Evolutionary conservation across 2,888 invertebrate species (phyloP), one percentile per base, ranked within the genome.

Genomic region (Andrena minutula): DNA sequence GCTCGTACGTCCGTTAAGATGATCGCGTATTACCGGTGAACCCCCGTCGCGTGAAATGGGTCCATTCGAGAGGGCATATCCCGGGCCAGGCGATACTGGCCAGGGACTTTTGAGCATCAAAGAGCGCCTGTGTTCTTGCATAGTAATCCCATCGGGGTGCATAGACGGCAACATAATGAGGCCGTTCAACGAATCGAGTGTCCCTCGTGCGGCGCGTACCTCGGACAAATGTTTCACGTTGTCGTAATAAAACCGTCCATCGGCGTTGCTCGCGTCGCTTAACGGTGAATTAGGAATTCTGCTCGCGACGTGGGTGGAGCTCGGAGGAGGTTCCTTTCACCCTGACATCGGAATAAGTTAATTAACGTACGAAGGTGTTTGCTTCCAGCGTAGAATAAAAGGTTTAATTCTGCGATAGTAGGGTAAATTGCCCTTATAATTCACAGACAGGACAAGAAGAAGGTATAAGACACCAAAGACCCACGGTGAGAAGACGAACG

Each of bases 1-100:
- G 83, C 86, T 77, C 64, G 74, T 80, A 41, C 78, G 88, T 83
- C 77, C 83, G 83, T 88, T 79, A 77, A 83, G 88, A 88, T 82
- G 86, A 86, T 88, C 86, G 77, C 88, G 88, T 79, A 85, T 88
- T 88, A 88, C 86, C 83, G 85, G 77, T 76, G 85, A 85, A 83
- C 85, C 86, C 88, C 88, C 79, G 86, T 53, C n/a, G 88, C 79
- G 88, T 58, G 85, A 88, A 88, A 86, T 86, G 88, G 86, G 83
- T 83, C 85, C 88, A 86, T 88, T 88, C 80, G 75, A 85, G 80
- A 78, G 80, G 80, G 58, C 78, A 85, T 83, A 56, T 56, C 2
- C 85, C 82, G 77, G 83, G 70, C 23, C 83, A 70, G 78, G 61
- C 77, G 80, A 66, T 66, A 71, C 76, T 47, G 60, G 69, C 79